Evolutionary conservation across 2,888 invertebrate species (phyloP), one percentile per base, ranked within the genome.

Genomic region (Anticlea derivata): DNA sequence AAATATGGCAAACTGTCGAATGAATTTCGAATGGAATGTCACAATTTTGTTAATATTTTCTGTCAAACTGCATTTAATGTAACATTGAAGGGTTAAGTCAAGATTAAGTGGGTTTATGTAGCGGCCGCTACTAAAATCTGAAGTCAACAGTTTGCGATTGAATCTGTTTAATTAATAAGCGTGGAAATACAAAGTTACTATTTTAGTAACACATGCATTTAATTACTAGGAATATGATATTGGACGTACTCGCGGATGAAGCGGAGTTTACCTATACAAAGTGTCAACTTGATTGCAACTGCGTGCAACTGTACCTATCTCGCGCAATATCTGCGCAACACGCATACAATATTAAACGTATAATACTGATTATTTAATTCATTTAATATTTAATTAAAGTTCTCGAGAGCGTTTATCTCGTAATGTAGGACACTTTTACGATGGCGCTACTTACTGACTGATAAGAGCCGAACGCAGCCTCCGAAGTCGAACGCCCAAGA

Each of bases 321-420:
- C n/a, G n/a, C 61, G 57, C 56, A 66, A 65, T 74, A 83, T 85
- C 83, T 71, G 71, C 77, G 73, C 80, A 73, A 78, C 86, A 87
- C 81, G 81, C 83, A 86, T 80, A 84, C 85, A 81, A 83, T 86
- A 86, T 82, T 82, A 83, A 83, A 86, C 75, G 77, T 84, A 86
- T 89, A 89, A 90, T 89, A 90, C 90, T 89, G 90, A 90, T 89
- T 85, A 87, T 90, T 89, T 85, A 85, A 89, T 89, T 89, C 87
- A 66, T 86, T 89, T 89, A 87, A 89, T 89, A 88, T 90, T 89
- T 89, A 88, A 90, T 90, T 89, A 87, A 90, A 87, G 88, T 88
- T 87, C 88, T 80, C 83, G 77, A 78, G 82, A 86, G 80, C 81
- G 81, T 83, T 90, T 90, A 89, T 89, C 90, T 88, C 83, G 83